Evolutionary conservation across 2,797 vertebrate genomes (phyloP), one percentile per base, ranked within the genome.

Genomic region (Neosilurus mollespiculum): DNA sequence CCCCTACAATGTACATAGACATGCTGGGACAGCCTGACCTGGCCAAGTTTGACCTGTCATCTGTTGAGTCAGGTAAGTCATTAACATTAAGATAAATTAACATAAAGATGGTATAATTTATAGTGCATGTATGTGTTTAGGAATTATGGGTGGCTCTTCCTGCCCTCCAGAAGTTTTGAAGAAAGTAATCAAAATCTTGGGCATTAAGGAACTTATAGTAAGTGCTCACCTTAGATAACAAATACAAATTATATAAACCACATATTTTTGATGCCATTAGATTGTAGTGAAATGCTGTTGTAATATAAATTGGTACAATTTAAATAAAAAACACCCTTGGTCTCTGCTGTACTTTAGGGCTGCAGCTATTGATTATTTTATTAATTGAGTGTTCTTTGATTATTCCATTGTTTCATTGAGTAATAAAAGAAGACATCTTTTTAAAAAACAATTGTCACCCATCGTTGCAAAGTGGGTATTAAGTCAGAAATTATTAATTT

Each of bases 1-100:
- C 97, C 0, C 98, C 98, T 0, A 99, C 97, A 64, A 99, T 99
- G 97, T 98, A 83, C 7, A 92, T 98, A 53, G 98, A 98, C 82
- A 93, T 99, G 90, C 61, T 98, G 22, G 91, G 87, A 79, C 96
- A 97, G 88, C 95, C 91, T 0, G 94, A 96, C 83, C 88, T 94
- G 53, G 84, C 87, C 82, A 94, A 94, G 85, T 95, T 93, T 0
- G 92, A 97, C 90, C 82, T 97, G 80, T 97, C 97, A 0, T 86
- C 90, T n/a, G 77, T 97, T 16, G 69, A 82, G 12, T 85, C 85
- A 87, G 98, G 98, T 98, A 89, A 93, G 95, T 85, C 11, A 78
- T 81, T 43, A 43, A n/a, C 10, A 11, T 26, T 24, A 43, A 16
- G 14, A 0, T 53, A 43, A 43, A 43, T 79, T 37, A 37, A 61